A percentile compares a stretch with the other conserved stretches of the same genome.
These are phyloP conservation scores for Megalurothrips usitatus DNA, from an alignment of 2,888 invertebrate species.

Conservation along the genomic window DNA sequence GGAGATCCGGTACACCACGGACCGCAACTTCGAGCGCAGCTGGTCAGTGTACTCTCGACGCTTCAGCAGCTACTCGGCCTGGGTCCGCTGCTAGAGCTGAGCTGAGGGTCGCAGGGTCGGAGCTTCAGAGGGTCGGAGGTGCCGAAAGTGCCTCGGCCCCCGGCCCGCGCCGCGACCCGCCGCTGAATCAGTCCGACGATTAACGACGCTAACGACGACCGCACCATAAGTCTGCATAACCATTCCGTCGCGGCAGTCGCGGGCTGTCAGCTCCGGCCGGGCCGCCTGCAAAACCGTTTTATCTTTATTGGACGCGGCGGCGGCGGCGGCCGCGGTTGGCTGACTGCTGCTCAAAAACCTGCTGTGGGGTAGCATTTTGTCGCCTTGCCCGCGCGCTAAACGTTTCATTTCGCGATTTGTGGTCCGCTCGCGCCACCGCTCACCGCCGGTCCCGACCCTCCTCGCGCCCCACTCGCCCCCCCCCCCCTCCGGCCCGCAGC, in stretches of 20 bases:
- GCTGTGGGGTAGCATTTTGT: constrained; percentile 14
- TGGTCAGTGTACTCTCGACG: constrained; percentile 42
- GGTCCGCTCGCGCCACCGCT: neutral
- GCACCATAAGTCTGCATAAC: neutral
- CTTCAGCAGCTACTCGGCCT: no score
- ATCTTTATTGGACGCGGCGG: neutral
- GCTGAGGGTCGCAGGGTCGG: neutral
- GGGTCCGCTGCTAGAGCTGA: no score
- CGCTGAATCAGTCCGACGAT: constrained; percentile 34
- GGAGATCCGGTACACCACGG: constrained; percentile 46
- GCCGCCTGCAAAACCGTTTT: neutral
- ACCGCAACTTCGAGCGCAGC: constrained; percentile 38
- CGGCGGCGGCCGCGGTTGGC: neutral
- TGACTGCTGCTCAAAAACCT: constrained; percentile 9
- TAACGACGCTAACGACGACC: neutral
- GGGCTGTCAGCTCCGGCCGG: neutral
- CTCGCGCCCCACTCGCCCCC: neutral
- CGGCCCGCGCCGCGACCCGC: no score
- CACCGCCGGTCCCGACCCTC: neutral
- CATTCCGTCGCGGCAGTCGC: no score
- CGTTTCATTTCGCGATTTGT: constrained; percentile 13
- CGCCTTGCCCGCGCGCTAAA: neutral
- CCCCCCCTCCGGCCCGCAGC: no score
- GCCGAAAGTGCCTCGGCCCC: no score
- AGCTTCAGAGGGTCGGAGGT: neutral